Evolutionary conservation across 1,140 invertebrate species (phyloP), one percentile per base, ranked within the genome.

Genomic region (Aricia agestis): DNA sequence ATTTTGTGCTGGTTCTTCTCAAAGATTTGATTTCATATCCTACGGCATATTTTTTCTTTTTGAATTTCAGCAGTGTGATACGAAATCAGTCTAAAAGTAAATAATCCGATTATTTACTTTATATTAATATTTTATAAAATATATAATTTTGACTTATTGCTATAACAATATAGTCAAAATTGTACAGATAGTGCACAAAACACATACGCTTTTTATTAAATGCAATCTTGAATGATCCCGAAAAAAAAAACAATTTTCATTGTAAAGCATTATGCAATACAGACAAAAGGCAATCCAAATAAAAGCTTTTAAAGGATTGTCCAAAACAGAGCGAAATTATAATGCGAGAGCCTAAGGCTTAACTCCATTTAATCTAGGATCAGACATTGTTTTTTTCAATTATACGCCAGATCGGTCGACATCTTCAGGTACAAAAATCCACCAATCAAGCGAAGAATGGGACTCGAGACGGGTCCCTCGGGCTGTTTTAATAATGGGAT

Each of bases 361-460:
- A 68, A 25, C 71, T 79, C 73, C 71, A 81, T 79, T 78, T 83
- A 85, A 85, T 82, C 79, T 74, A 65, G 70, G 76, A 78, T 73
- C 66, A 66, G 67, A 74, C 82, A 84, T 85, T 89, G 84, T 86
- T 87, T 87, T 63, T 81, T 80, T 78, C 79, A 81, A 87, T 89
- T 87, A 82, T 76, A 78, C 70, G 86, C 75, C 80, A 86, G 85
- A 89, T 89, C 86, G 87, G 78, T 81, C 78, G 72, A 78, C 69
- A 58, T 73, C 76, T 70, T 76, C 75, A 83, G 82, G 84, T 86
- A 85, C 78, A 80, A 70, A 72, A 72, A 78, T 75, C 74, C 71
- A 75, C 82, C 85, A 89, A 87, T 87, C 86, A 86, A 75, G 78
- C 83, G 83, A 78, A 76, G 77, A 82, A 85, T 85, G 78, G 77